phyloP scores from a whole-genome alignment of 2,888 invertebrate genomes.

The Acrocyrtus sp. region DNA sequence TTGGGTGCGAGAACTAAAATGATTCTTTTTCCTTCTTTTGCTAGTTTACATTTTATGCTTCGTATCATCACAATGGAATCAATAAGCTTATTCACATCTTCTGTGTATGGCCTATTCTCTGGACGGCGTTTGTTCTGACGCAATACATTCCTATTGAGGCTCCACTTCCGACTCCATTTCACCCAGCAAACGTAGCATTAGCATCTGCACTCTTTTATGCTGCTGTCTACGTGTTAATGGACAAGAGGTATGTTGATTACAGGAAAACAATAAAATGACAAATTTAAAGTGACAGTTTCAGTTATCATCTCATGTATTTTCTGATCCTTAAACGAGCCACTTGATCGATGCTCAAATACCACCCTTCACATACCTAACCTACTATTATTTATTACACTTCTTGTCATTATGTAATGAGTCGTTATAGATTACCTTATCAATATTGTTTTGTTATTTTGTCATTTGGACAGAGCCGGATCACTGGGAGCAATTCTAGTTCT shows the following conservation, averaged over 20 bases:
- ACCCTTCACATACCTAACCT: too few relatives aligned
- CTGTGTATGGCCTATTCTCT: slow-evolving; percentile 63
- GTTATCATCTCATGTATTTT: too few relatives aligned
- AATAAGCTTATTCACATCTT: slow-evolving; percentile 62
- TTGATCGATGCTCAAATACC: too few relatives aligned
- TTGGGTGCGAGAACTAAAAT: neutral
- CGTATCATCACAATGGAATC: slow-evolving; percentile 60
- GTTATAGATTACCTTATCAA: too few relatives aligned
- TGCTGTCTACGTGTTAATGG: slow-evolving; percentile 57
- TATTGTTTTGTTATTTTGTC: too few relatives aligned
- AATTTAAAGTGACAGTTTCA: neutral
- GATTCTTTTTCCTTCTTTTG: slow-evolving; percentile 2
- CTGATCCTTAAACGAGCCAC: too few relatives aligned
- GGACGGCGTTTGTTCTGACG: slow-evolving; percentile 57
- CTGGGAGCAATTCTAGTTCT: slow-evolving; percentile 58
- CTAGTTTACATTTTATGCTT: slow-evolving; percentile 63
- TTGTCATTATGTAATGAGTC: too few relatives aligned
- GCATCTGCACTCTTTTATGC: slow-evolving; percentile 57
- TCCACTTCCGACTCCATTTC: slow-evolving; percentile 46
- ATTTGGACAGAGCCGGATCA: slow-evolving; percentile 61
- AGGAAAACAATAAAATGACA: too few relatives aligned
- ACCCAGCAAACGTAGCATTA: slow-evolving; percentile 59
- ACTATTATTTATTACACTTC: too few relatives aligned
- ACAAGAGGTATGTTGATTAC: slow-evolving; percentile 53
- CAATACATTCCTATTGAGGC: slow-evolving; percentile 53